Percentiles rank a stretch among this genome's conserved stretches.
These are phyloP conservation scores for Melieria picta DNA, from an alignment of 2,888 invertebrate genomes.

Conservation along the genomic window DNA sequence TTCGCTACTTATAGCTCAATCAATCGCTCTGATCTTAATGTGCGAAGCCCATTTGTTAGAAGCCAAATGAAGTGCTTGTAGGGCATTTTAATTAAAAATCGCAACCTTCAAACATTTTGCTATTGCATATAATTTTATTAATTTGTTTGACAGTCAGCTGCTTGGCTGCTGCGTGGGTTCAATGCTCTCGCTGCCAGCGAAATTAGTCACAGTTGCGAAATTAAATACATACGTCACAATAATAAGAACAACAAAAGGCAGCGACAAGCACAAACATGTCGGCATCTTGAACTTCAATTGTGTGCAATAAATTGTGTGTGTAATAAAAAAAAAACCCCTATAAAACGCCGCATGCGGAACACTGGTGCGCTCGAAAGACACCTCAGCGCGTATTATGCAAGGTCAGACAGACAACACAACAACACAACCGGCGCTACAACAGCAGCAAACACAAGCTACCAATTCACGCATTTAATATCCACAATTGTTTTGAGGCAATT, in stretches of 20 bases:
- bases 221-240: background rate
- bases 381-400: background rate
- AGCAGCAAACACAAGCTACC: background rate
- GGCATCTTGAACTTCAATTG: slow-evolving; percentile 21
- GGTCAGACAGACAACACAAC: slow-evolving; percentile 5
- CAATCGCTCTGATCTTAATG: too few species aligned
- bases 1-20: too few species aligned
- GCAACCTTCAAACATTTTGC: too few species aligned
- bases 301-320: too few species aligned
- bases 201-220: slow-evolving; percentile 10
- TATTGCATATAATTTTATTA: too few species aligned
- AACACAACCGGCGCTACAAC: background rate
- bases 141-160: too few species aligned
- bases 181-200: background rate
- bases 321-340: slow-evolving; percentile 5
- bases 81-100: too few species aligned
- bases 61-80: too few species aligned
- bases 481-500: too few species aligned
- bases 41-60: too few species aligned
- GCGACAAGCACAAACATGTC: slow-evolving; percentile 10
- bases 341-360: slow-evolving; percentile 19
- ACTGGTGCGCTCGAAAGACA: slow-evolving; percentile 1
- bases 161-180: background rate
- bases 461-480: slow-evolving; percentile 4
- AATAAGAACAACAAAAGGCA: background rate